Conservation (phyloP, 1,140 invertebrate species). For the Pinna nobilis region DNA sequence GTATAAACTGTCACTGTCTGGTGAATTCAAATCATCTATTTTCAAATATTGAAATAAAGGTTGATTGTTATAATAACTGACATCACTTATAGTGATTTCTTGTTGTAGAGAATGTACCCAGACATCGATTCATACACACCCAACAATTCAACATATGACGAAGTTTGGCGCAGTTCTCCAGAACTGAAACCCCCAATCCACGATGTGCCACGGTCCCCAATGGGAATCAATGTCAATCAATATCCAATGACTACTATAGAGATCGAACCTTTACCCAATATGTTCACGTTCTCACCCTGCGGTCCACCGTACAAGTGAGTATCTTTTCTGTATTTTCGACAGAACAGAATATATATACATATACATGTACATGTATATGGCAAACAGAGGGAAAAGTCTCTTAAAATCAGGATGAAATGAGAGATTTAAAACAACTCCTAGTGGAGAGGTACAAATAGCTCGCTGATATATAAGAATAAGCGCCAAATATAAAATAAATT, state of each 20-base stretch:
- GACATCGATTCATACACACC: slow-evolving; percentile 15
- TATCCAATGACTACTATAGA: slow-evolving; percentile 28
- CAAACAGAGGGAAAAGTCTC: too few species aligned
- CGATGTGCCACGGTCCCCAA: slow-evolving; percentile 23
- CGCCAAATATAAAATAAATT: too few species aligned
- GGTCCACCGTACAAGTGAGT: slow-evolving; percentile 46
- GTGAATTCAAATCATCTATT: background rate
- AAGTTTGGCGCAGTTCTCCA: slow-evolving; percentile 15
- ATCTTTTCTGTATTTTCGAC: background rate
- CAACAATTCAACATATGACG: slow-evolving; percentile 1
- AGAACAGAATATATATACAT: too few species aligned
- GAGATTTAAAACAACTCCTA: too few species aligned
- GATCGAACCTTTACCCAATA: slow-evolving; percentile 36
- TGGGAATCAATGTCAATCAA: slow-evolving; percentile 8
- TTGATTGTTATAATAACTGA: background rate
- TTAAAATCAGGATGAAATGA: too few species aligned
- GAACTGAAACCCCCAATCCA: slow-evolving; percentile 4
- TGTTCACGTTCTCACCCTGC: slow-evolving; percentile 47
- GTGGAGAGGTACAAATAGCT: too few species aligned
- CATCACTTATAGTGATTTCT: background rate
- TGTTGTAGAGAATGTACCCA: slow-evolving; percentile 9
- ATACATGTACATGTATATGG: too few species aligned
- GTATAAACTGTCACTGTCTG: background rate
- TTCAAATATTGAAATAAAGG: background rate
- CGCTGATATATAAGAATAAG: too few species aligned